A percentile compares a stretch with the other conserved stretches of the same genome.
Evolutionary conservation across 2,797 vertebrate genomes (phyloP).

Genomic region (Ara ararauna): DNA sequence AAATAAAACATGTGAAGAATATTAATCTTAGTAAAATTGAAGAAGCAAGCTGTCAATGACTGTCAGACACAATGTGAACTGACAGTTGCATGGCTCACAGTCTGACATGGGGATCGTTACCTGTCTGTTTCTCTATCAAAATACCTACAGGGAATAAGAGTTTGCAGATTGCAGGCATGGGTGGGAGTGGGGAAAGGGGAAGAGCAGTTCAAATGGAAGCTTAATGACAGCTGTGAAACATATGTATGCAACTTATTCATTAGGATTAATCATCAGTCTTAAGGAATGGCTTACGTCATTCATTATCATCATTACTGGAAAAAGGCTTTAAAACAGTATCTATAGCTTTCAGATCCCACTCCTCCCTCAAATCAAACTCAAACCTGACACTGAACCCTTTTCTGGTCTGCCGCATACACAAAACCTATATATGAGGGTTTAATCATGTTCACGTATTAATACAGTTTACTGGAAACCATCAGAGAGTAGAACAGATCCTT

Average conservation of each 20-base stretch:
- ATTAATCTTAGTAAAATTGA: slow-evolving; percentile 71
- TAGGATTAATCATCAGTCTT: slow-evolving; percentile 61
- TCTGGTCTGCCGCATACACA: background rate
- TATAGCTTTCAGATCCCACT: slow-evolving; percentile 13
- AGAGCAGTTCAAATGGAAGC: slow-evolving; percentile 51
- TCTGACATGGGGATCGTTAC: slow-evolving; percentile 64
- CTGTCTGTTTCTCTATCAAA: slow-evolving; percentile 68
- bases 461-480: background rate
- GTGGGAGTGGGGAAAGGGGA: slow-evolving; percentile 31
- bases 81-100: slow-evolving; percentile 64
- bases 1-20: slow-evolving; percentile 64
- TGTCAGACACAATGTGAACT: slow-evolving; percentile 66
- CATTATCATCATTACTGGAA: background rate
- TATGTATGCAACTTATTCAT: slow-evolving; percentile 57
- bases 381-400: background rate
- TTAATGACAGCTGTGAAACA: slow-evolving; percentile 56
- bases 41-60: slow-evolving; percentile 70
- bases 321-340: slow-evolving; percentile 26
- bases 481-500: background rate
- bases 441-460: background rate
- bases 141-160: slow-evolving; percentile 61
- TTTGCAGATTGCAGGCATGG: slow-evolving; percentile 61
- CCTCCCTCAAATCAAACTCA: background rate
- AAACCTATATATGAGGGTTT: background rate
- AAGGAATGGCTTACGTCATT: slow-evolving; percentile 51